These are phyloP conservation scores for Percopsis omiscomaycus DNA, from an alignment of 2,797 vertebrate genomes.

Conservation along the genomic window DNA sequence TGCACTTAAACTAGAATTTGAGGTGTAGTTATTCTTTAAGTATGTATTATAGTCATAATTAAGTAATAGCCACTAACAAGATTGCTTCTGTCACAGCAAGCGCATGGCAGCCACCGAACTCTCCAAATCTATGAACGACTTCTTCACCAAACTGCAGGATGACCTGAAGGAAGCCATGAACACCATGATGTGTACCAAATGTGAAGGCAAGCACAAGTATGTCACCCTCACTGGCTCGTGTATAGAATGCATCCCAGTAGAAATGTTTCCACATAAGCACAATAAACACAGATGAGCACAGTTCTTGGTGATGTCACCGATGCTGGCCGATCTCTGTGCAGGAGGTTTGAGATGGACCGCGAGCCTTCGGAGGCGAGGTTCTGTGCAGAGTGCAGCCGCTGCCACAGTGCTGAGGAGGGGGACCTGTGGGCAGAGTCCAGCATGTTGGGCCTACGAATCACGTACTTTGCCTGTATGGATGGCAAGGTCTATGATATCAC, in stretches of 20 bases:
- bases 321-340: constrained; percentile 46
- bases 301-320: neutral
- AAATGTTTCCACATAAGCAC: neutral
- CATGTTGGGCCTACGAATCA: constrained; percentile 92
- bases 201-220: constrained; percentile 94
- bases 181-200: constrained; percentile 95
- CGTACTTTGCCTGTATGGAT: constrained; percentile 92
- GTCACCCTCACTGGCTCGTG: constrained; percentile 29
- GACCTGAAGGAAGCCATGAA: constrained; percentile 95
- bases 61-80: neutral
- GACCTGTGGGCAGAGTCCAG: constrained; percentile 96
- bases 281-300: neutral
- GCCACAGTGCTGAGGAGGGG: constrained; percentile 90
- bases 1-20: no score
- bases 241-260: neutral
- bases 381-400: constrained; percentile 86
- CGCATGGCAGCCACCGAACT: constrained; percentile 90
- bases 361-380: constrained; percentile 87
- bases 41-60: neutral
- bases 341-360: constrained; percentile 92
- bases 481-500: constrained; percentile 94
- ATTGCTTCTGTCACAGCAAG: constrained; percentile 76
- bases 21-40: no score
- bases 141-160: constrained; percentile 91
- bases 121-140: constrained; percentile 89